These are phyloP conservation scores for Hydriomena furcata DNA, from an alignment of 2,888 invertebrate genomes.

Conservation along the genomic window DNA sequence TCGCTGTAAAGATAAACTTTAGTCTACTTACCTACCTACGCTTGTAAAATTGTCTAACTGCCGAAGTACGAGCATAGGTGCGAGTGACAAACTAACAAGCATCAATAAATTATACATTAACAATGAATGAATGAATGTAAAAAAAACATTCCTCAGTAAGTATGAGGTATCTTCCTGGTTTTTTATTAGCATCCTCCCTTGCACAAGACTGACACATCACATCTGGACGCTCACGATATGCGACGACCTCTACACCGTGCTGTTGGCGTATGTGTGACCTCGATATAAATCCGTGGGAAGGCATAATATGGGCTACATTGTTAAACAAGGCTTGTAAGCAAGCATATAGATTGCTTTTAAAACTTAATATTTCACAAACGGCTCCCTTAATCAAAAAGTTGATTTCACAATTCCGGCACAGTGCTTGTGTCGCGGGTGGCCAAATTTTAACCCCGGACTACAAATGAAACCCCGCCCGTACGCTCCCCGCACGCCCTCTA, in stretches of 20 bases:
- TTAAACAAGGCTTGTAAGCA: slow-evolving; percentile 4
- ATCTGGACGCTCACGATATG: slow-evolving; percentile 24
- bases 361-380: no score
- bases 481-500: no score
- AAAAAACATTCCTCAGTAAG: slow-evolving; percentile 27
- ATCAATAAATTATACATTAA: neutral
- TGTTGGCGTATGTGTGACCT: slow-evolving; percentile 47
- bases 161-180: slow-evolving; percentile 17
- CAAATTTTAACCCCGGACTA: no score
- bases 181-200: slow-evolving; percentile 14
- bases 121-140: neutral
- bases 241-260: slow-evolving; percentile 25
- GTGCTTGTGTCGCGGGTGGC: no score
- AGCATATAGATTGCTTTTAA: neutral
- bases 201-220: slow-evolving; percentile 14
- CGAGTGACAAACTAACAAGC: neutral
- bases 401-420: no score
- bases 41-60: neutral
- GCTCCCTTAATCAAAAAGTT: no score
- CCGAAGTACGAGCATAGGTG: neutral
- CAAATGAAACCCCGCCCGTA: no score
- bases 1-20: neutral
- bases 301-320: slow-evolving; percentile 39
- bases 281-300: slow-evolving; percentile 70
- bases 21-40: neutral